These are phyloP conservation scores for Gracilinanus agilis DNA, from an alignment of 2,113 vertebrate species.

Conservation along the genomic window DNA sequence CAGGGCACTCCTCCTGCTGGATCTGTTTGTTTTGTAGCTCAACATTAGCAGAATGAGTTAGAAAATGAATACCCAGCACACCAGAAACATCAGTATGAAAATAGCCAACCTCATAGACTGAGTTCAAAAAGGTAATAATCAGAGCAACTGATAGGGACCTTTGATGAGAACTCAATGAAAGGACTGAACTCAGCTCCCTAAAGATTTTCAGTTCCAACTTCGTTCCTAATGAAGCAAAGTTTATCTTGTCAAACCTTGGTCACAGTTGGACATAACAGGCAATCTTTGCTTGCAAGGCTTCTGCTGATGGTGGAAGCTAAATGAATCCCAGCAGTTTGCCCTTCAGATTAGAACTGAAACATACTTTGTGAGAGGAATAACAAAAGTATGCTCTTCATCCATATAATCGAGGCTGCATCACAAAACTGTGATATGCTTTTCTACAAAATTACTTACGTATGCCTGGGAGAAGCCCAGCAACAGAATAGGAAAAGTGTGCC, in stretches of 20 bases:
- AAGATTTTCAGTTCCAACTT: constrained; percentile 75
- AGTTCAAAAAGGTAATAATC: constrained; percentile 75
- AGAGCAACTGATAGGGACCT: constrained; percentile 65
- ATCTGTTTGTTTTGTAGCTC: constrained; percentile 76
- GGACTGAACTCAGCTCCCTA: constrained; percentile 65
- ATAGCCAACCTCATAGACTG: constrained; percentile 56
- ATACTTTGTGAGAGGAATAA: constrained; percentile 56
- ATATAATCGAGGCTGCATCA: constrained; percentile 23
- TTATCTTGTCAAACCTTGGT: constrained; percentile 79
- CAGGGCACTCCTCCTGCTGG: constrained; percentile 46
- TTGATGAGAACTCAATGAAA: constrained; percentile 81
- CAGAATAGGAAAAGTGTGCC: background rate
- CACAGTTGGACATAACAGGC: constrained; percentile 78
- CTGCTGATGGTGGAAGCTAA: constrained; percentile 74
- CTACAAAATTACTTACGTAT: constrained; percentile 23
- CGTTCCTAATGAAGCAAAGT: constrained; percentile 81
- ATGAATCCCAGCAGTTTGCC: constrained; percentile 75
- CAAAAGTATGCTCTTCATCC: constrained; percentile 61
- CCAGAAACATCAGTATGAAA: constrained; percentile 71
- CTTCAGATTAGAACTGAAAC: constrained; percentile 74
- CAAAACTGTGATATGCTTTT: constrained; percentile 41
- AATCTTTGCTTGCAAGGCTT: constrained; percentile 78
- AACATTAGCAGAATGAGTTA: constrained; percentile 57
- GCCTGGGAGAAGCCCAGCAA: background rate
- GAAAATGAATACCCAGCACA: constrained; percentile 70